phyloP scores from a whole-genome alignment of 1,140 invertebrate species.

The Euborellia annulipes region DNA sequence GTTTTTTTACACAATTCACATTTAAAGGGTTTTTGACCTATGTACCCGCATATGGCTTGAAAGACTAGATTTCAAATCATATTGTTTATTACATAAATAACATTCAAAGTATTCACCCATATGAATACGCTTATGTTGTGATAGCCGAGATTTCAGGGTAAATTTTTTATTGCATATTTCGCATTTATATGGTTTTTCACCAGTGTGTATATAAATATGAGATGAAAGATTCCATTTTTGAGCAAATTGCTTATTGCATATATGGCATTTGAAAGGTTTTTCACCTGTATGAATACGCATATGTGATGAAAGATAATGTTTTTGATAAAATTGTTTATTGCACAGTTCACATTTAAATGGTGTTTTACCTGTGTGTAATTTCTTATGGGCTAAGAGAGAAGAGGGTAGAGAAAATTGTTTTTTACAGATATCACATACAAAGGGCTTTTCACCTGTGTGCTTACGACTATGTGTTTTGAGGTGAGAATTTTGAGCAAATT shows the following conservation, averaged over 20 bases:
- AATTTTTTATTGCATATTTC: too few relatives aligned
- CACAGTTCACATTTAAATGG: background rate
- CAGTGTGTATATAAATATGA: background rate
- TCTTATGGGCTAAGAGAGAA: background rate
- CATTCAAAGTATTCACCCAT: too few relatives aligned
- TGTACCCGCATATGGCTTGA: too few relatives aligned
- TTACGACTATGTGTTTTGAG: too few relatives aligned
- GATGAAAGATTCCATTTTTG: background rate
- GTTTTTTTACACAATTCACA: too few relatives aligned
- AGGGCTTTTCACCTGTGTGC: too few relatives aligned
- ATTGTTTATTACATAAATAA: too few relatives aligned
- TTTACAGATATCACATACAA: conserved; percentile 1
- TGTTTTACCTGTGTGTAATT: background rate
- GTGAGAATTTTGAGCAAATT: too few relatives aligned
- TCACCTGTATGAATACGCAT: background rate
- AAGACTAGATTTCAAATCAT: too few relatives aligned
- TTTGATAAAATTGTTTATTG: background rate
- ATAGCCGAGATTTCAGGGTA: too few relatives aligned
- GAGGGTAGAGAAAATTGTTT: background rate
- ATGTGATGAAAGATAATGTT: background rate
- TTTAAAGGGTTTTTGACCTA: too few relatives aligned
- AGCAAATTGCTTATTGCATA: background rate
- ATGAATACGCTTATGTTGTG: too few relatives aligned
- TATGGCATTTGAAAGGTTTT: background rate
- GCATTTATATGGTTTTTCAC: conserved; percentile 1